phyloP scores from a whole-genome alignment of 53 echinoderm and acorn worm species.

The Glandiceps talaboti region DNA sequence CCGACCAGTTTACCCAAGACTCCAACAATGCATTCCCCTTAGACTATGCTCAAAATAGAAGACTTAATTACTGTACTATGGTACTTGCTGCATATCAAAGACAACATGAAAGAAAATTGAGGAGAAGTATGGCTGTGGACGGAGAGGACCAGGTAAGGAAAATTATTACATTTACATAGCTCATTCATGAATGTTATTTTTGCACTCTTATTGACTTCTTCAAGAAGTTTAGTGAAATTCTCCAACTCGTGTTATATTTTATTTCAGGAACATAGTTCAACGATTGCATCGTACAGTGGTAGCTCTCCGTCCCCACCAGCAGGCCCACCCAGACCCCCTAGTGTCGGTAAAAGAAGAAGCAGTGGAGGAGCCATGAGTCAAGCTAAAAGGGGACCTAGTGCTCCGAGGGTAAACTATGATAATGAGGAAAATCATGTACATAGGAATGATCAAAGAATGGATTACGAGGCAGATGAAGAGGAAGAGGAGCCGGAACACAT shows the following conservation, averaged over 20 bases:
- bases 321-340: not conserved
- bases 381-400: not conserved
- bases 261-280: not conserved
- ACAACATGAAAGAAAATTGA: slow-evolving; percentile 5
- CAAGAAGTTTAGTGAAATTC: too few species aligned
- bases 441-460: not conserved
- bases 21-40: not conserved
- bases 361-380: not conserved
- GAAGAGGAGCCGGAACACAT: not conserved
- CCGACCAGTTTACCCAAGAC: not conserved
- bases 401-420: not conserved
- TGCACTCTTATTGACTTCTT: too few species aligned
- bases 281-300: not conserved
- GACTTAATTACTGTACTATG: slow-evolving; percentile 65
- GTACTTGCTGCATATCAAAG: slow-evolving; percentile 46
- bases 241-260: not conserved
- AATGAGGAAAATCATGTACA: not conserved
- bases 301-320: not conserved
- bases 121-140: not conserved
- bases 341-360: not conserved
- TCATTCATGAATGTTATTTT: too few species aligned
- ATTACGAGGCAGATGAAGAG: not conserved
- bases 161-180: too few species aligned
- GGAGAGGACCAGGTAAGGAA: not conserved
- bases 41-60: slow-evolving; percentile 35